Conservation (phyloP, 2,888 invertebrate genomes). For the Tachina grossa region DNA sequence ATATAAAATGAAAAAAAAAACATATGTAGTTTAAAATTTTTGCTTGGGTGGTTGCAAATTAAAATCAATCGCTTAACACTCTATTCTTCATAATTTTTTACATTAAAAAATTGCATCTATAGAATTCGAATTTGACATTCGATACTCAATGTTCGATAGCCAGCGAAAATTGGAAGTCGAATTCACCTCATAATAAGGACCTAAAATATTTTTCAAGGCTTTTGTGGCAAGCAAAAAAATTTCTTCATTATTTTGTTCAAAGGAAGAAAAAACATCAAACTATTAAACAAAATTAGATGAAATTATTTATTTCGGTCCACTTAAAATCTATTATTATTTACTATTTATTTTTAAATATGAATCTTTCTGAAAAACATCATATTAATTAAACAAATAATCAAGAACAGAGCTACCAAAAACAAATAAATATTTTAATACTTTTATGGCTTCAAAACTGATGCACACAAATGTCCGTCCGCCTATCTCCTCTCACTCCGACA, state of each 20-base stretch:
- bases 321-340: constrained; percentile 23
- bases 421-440: constrained; percentile 61
- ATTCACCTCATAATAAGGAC: too few species aligned
- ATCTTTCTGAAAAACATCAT: constrained; percentile 27
- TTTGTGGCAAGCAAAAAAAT: not conserved
- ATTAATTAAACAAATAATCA: constrained; percentile 64
- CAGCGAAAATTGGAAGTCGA: too few species aligned
- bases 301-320: constrained; percentile 15
- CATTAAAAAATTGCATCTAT: too few species aligned
- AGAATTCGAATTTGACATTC: too few species aligned
- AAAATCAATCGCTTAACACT: too few species aligned
- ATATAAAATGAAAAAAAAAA: too few species aligned
- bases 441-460: constrained; percentile 50
- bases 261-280: not conserved
- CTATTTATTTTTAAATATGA: constrained; percentile 12
- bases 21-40: too few species aligned
- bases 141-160: too few species aligned
- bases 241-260: too few species aligned
- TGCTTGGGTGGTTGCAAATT: too few species aligned
- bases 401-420: constrained; percentile 41
- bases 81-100: too few species aligned
- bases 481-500: constrained; percentile 5
- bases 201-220: not conserved
- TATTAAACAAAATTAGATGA: not conserved
- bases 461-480: not conserved